Percentiles rank a stretch among this genome's conserved stretches.
phyloP scores from a whole-genome alignment of 2,797 vertebrate genomes.

The Microctenopoma lineatum region DNA sequence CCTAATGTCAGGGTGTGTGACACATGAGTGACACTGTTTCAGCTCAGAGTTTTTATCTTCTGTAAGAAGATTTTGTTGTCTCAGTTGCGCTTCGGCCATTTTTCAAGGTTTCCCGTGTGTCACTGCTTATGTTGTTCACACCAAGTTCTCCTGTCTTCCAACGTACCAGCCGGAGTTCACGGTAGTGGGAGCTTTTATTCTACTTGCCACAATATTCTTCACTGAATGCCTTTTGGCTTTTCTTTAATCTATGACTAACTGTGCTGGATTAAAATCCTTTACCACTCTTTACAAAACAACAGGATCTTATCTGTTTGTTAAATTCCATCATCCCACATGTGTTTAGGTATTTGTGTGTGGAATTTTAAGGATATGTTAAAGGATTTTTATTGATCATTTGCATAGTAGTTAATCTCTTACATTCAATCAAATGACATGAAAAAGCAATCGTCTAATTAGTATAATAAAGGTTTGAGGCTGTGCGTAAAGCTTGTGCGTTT shows the following conservation, averaged over 20 bases:
- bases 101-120: constrained; percentile 4
- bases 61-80: not conserved
- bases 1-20: constrained; percentile 10
- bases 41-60: not conserved
- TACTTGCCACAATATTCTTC: constrained; percentile 42
- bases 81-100: not conserved
- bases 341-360: not conserved
- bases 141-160: constrained; percentile 64
- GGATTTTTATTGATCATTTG: not conserved
- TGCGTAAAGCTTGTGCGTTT: too few species aligned
- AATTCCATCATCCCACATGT: not conserved
- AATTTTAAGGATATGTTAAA: not conserved
- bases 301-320: not conserved
- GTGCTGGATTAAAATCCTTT: constrained; percentile 17
- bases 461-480: too few species aligned
- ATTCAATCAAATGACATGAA: not conserved
- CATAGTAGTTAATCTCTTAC: not conserved
- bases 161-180: constrained; percentile 14
- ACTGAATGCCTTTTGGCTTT: constrained; percentile 36
- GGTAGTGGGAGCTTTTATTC: constrained; percentile 23
- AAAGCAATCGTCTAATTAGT: not conserved
- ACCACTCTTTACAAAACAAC: not conserved
- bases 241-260: constrained; percentile 46
- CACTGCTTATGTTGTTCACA: not conserved
- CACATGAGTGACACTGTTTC: not conserved